These are phyloP conservation scores for Epinotia brunnichana DNA, from an alignment of 2,888 invertebrate genomes.

Conservation along the genomic window DNA sequence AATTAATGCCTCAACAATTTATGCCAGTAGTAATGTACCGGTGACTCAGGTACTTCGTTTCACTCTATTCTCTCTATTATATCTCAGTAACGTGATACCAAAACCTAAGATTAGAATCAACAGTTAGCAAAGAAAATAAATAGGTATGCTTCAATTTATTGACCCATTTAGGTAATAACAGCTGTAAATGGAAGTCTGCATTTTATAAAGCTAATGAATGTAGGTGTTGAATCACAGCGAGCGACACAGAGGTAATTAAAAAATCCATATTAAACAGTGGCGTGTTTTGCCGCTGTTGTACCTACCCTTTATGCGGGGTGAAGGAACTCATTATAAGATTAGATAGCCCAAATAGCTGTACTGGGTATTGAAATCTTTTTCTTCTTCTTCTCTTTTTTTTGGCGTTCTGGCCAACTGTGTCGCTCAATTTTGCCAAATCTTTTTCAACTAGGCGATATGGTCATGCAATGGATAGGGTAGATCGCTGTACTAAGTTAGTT, in stretches of 20 bases:
- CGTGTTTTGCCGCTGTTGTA: conserved; percentile 38
- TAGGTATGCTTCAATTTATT: no score
- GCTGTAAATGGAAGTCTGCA: not conserved
- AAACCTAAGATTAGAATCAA: not conserved
- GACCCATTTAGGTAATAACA: not conserved
- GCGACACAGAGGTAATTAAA: conserved; percentile 37
- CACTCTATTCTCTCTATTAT: no score
- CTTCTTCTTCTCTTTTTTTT: no score
- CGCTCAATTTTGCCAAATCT: no score
- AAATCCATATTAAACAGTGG: conserved; percentile 31
- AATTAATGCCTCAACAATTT: no score
- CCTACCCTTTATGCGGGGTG: conserved; percentile 36
- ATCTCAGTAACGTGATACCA: no score
- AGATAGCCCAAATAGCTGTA: conserved; percentile 32
- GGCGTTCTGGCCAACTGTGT: no score
- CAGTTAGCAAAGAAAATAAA: not conserved
- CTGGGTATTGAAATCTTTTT: conserved; percentile 18
- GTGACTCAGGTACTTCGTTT: no score
- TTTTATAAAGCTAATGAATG: conserved; percentile 6
- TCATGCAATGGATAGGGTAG: not conserved
- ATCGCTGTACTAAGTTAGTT: no score
- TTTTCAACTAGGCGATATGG: conserved; percentile 17
- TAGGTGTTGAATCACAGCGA: conserved; percentile 17
- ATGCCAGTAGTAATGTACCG: no score
- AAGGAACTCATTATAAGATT: conserved; percentile 41